Base-by-base conservation (phyloP, 2,113 vertebrate genomes). In the Phaethornis superciliosus region DNA sequence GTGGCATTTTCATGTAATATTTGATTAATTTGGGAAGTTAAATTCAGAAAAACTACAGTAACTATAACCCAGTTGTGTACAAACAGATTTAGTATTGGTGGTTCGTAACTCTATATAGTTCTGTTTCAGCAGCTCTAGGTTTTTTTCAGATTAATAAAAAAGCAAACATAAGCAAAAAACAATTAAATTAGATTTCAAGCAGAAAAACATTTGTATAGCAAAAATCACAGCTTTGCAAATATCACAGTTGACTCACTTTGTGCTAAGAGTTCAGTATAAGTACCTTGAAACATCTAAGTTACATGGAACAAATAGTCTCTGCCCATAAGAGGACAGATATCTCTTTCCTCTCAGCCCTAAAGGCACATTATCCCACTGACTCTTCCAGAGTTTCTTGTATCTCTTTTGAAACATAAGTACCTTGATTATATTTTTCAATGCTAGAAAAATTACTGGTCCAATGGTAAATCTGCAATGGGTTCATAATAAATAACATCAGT, bases 21-120 rank as follows among this genome's bases (percentile, higher is more conserved):
- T 80, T 67, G 26, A 92, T 88, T 94, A 80, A 76, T 85, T 70
- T 59, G 77, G 93, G 80, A 93, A 88, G 84, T 89, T 95, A 71
- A 46, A 77, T 92, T 92, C 46, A 59, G 70, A 86, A 74, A 35
- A 89, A 70, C 71, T 67, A 15, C 15, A n/a, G 51, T 74, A 63
- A 47, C 40, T 87, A 17, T 42, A 69, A 54, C 6, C 10, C 22
- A 69, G 15, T n/a, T 68, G 47, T 86, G 44, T 68, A 70, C 64
- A 82, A 88, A 81, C 18, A 46, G 17, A 56, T 71, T 83, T 74
- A 80, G 26, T 15, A 77, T 80, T 82, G 42, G 26, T 63, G 78
- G 26, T 30, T 9, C 78, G 28, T 63, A 80, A 59, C 44, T 19
- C 42, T 54, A 10, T 30, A 37, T 18, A 69, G 18, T 60, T 81